Conservation (phyloP, 1,140 invertebrate species). For the Tetragonula clypearis region DNA sequence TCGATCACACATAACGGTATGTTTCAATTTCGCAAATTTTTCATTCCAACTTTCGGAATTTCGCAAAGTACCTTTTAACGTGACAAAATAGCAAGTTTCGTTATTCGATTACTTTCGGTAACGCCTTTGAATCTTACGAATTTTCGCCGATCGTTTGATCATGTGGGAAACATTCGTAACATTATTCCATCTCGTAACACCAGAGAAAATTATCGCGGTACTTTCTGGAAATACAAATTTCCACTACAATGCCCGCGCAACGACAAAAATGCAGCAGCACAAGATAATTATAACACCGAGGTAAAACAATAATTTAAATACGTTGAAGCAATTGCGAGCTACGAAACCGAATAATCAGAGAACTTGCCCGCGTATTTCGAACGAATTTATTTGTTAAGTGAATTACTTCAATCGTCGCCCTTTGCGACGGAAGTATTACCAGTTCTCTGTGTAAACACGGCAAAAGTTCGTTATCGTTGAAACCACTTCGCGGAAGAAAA, state of each 20-base stretch:
- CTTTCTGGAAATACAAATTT: not conserved
- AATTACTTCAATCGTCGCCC: not conserved
- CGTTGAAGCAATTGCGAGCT: not conserved
- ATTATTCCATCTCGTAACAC: not conserved
- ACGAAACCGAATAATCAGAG: not conserved
- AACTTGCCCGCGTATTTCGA: not conserved
- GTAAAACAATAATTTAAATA: not conserved
- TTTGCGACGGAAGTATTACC: not conserved
- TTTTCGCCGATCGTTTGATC: not conserved
- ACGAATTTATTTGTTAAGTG: not conserved
- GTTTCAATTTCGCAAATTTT: too few species aligned
- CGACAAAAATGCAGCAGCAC: not conserved
- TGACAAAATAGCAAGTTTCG: not conserved
- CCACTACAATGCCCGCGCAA: not conserved
- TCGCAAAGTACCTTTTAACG: too few species aligned
- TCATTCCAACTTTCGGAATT: too few species aligned
- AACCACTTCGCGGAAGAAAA: not conserved
- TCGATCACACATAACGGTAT: too few species aligned
- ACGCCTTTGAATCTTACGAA: not conserved
- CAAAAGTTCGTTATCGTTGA: not conserved
- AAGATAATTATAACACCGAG: not conserved
- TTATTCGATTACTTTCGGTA: not conserved
- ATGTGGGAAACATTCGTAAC: not conserved
- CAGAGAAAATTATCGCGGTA: not conserved
- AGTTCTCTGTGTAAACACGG: not conserved